A percentile compares a stretch with the other conserved stretches of the same genome.
Conservation (phyloP, 2,113 vertebrate species). For the Paralichthys olivaceus region DNA sequence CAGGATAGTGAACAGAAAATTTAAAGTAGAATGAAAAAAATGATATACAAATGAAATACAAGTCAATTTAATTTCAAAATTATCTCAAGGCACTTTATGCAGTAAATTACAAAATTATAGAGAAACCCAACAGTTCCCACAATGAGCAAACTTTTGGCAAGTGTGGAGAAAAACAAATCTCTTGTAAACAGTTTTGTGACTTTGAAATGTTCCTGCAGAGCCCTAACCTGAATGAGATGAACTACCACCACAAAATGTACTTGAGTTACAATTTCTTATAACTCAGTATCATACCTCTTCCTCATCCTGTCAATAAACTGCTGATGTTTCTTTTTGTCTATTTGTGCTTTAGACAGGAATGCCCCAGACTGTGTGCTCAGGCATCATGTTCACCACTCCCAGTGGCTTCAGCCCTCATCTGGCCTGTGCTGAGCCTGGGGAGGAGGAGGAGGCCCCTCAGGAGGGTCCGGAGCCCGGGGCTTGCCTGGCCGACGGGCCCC, state of each 20-base stretch:
- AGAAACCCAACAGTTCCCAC: too few relatives aligned
- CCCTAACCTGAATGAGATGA: background rate
- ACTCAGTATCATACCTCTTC: background rate
- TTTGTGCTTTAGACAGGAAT: slow-evolving; percentile 84
- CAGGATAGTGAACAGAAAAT: background rate
- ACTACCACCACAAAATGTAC: background rate
- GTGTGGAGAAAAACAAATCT: too few relatives aligned
- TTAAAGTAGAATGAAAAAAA: too few relatives aligned
- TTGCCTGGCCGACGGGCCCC: slow-evolving; percentile 84
- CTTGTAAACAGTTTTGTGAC: too few relatives aligned
- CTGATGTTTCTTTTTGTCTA: slow-evolving; percentile 16
- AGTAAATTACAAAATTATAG: too few relatives aligned
- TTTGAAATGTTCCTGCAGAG: too few relatives aligned
- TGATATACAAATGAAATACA: too few relatives aligned
- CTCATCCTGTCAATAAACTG: slow-evolving; percentile 3
- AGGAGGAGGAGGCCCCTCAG: slow-evolving; percentile 83
- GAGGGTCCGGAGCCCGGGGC: slow-evolving; percentile 83
- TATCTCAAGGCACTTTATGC: too few relatives aligned
- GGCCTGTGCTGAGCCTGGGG: slow-evolving; percentile 81
- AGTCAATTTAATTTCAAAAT: too few relatives aligned
- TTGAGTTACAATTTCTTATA: slow-evolving; percentile 1
- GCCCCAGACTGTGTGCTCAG: slow-evolving; percentile 88
- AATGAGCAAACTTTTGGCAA: too few relatives aligned
- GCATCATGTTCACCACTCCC: slow-evolving; percentile 89
- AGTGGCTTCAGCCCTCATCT: slow-evolving; percentile 88